Base-by-base conservation (phyloP, 2,797 vertebrate species). In the Fratercula arctica region DNA sequence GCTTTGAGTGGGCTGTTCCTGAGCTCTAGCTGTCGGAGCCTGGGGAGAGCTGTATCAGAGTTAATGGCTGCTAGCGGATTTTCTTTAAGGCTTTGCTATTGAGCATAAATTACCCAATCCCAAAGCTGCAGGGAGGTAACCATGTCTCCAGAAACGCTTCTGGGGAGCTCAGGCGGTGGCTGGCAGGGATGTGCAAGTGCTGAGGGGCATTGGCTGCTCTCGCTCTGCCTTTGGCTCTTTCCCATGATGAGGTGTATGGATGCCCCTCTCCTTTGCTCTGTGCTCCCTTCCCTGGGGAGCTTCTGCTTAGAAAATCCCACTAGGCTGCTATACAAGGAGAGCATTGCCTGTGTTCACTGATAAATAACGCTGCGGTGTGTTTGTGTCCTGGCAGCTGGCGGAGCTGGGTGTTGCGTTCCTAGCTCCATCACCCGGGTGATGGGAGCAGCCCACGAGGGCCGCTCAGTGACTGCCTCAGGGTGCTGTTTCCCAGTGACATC, bases 161-260 rank as follows among this genome's bases (percentile, higher is more conserved):
- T 63, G 78, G 19, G 6, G 63, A 61, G 69, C 35, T 66, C 11
- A 10, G 9, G 57, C 0, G 8, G 20, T 5, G 66, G 2, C 28
- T 45, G 35, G 24, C 25, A 50, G 87, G 46, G 87, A 28, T 37
- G 39, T 20, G 13, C 11, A 17, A 35, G 23, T 2, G 43, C 72
- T 35, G 37, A 57, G 60, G 20, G 50, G 9, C 16, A 39, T 19
- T 1, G 1, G 23, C 48, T 60, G 53, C 37, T 87, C 46, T 0
- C 10, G 24, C 56, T 69, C 25, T 78, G n/a, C 60, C 13, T n/a
- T n/a, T 56, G 43, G 28, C 61, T 53, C 16, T 8, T 25, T 3
- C 20, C 48, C 69, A 9, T 4, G 6, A 0, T 0, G 20, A 15
- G 29, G 19, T 8, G 0, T 3, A 10, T 4, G 25, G 24, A 3